phyloP scores from a whole-genome alignment of 2,113 vertebrate genomes.

The Triplophysa rosa region DNA sequence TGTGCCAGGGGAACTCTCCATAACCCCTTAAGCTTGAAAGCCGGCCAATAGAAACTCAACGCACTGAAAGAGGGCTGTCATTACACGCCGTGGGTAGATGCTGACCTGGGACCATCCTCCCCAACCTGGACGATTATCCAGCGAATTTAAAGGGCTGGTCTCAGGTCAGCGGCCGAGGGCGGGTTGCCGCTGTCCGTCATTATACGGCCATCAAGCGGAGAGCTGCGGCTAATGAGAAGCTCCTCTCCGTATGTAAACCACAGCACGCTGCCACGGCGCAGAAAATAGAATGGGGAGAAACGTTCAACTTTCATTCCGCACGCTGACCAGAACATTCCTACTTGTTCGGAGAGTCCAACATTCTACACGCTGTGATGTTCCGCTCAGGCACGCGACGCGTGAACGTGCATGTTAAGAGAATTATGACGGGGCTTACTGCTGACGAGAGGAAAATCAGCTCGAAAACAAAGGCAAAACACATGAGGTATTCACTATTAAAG shows the following conservation, averaged over 20 bases:
- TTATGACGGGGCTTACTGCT: not conserved
- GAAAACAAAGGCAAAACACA: not conserved
- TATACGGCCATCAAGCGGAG: constrained; percentile 31
- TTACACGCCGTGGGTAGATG: constrained; percentile 34
- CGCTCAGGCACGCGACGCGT: not conserved
- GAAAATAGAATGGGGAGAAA: constrained; percentile 50
- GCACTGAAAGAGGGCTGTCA: constrained; percentile 49
- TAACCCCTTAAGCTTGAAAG: constrained; percentile 40
- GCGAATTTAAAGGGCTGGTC: constrained; percentile 14
- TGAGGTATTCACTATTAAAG: too few relatives aligned
- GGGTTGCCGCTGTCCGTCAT: constrained; percentile 15
- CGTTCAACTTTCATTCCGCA: constrained; percentile 12
- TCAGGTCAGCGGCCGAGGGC: constrained; percentile 12
- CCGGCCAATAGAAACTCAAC: constrained; percentile 46
- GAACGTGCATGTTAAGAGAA: not conserved
- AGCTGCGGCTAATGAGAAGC: constrained; percentile 16
- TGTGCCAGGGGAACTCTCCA: constrained; percentile 39
- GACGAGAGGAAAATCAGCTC: not conserved
- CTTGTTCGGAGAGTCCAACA: not conserved
- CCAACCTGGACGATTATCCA: constrained; percentile 29
- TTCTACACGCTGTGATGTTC: constrained; percentile 17
- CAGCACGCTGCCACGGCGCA: not conserved
- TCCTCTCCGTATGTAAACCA: constrained; percentile 31
- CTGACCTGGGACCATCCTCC: constrained; percentile 29
- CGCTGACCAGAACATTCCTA: constrained; percentile 27